Base-by-base conservation (phyloP, 2,113 vertebrate species). In the Neogale vison region DNA sequence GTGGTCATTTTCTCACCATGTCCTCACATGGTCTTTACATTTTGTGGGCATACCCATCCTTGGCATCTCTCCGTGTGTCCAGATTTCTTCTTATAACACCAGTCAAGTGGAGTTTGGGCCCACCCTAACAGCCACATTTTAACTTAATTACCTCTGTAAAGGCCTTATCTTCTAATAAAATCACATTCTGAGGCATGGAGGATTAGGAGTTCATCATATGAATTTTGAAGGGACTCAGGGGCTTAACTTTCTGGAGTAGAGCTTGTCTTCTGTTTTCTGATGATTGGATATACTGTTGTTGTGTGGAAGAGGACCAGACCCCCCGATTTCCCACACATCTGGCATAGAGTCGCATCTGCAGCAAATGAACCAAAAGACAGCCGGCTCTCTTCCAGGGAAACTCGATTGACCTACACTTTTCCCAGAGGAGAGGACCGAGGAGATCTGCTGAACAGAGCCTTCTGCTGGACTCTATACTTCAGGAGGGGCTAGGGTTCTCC, bases 271-370 rank as follows among this genome's bases (percentile, higher is more conserved):
- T 69, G 15, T 50, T 76, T 72, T 15, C 36, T 55, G 6, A 85
- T 76, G 47, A 31, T 0, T 39, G 9, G 4, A 21, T 20, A 85
- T 4, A 17, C 0, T 3, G 0, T 59, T 1, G 0, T 9, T 57
- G 17, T 47, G 10, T 26, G 6, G 34, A 88, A 12, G 12, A 9
- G 42, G 23, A 20, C 24, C 10, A 81, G 4, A 50, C 0, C 26
- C 7, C n/a, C 59, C 29, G 24, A 76, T 26, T n/a, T 39, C 12
- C 15, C 26, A 83, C 14, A 63, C 7, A 45, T 12, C 4, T 18
- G 39, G 36, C 17, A 52, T 15, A 52, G 39, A 84, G 55, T 17
- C 23, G 23, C 55, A 52, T 31, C 55, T 2, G 7, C 12, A 63
- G 24, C 0, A 0, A 39, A 17, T 59, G 5, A 8, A 74, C 4